Evolutionary conservation across 2,113 vertebrate genomes (phyloP), one percentile per base, ranked within the genome.

Genomic region (Elaphurus davidianus): DNA sequence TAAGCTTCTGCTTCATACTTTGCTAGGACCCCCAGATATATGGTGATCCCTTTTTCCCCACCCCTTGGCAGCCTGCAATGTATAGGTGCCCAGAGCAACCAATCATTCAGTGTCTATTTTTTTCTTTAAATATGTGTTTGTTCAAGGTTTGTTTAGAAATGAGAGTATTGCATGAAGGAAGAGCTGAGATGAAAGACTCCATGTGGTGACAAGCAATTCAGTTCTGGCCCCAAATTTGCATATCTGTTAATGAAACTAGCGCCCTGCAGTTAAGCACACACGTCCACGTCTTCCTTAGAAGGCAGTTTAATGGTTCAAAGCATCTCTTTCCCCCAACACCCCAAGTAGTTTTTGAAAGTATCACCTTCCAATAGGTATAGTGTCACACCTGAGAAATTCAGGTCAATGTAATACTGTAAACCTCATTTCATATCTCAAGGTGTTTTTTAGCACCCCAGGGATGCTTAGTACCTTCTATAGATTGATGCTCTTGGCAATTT

Each of bases 111-210:
- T 36, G 28, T 57, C 76, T 93, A 52, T n/a, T 88, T 78, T 54
- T n/a, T 3, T 25, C n/a, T 76, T 90, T 87, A 91, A 90, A 55
- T 94, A 36, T 13, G 14, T 47, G 16, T 40, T 84, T 87, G 36
- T 25, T 93, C 55, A 45, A n/a, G 16, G 16, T 59, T 87, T 96
- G 52, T 93, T 89, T 91, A 92, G 84, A 87, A 97, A 60, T 71
- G 23, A 83, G 16, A 16, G 40, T n/a, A 25, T n/a, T 23, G 5
- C 50, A n/a, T 7, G 33, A 95, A 74, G 67, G 59, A 94, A 83
- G 2, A 92, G 62, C 25, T 47, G 15, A 87, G 90, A 97, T 50
- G 87, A 33, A 93, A 87, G 82, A 36, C 17, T 36, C 40, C 79
- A 45, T 33, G 21, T 52, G 78, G 76, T 9, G 62, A 83, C 36